These are phyloP conservation scores for Drosophila demipolita DNA, from an alignment of 2,888 invertebrate genomes.

Conservation along the genomic window DNA sequence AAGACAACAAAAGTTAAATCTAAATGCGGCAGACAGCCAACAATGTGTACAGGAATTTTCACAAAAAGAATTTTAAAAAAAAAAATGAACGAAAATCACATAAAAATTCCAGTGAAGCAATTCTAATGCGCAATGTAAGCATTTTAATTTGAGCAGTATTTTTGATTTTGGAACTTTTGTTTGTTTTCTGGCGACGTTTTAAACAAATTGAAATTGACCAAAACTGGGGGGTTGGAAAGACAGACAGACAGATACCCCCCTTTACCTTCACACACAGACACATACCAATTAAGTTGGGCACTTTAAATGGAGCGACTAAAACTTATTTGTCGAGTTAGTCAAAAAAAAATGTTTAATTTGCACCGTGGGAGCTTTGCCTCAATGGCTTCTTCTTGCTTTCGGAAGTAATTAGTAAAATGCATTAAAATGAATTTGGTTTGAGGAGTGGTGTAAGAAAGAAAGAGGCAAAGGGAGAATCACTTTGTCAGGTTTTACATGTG, in stretches of 20 bases:
- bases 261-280: conserved; percentile 5
- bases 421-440: conserved; percentile 70
- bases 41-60: conserved; percentile 45
- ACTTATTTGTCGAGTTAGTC: conserved; percentile 65
- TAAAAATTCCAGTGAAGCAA: conserved; percentile 60
- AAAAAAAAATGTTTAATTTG: conserved; percentile 65
- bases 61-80: not conserved
- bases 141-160: conserved; percentile 75
- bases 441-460: not conserved
- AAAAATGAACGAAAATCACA: conserved; percentile 20
- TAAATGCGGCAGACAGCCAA: conserved; percentile 47
- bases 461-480: not conserved
- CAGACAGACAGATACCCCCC: conserved; percentile 24
- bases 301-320: conserved; percentile 63
- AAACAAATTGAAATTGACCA: conserved; percentile 66
- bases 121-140: conserved; percentile 55
- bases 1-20: conserved; percentile 41
- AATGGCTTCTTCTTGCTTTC: conserved; percentile 43
- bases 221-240: conserved; percentile 48
- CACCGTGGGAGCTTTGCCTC: conserved; percentile 39
- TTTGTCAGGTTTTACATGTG: conserved; percentile 6
- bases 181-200: conserved; percentile 22
- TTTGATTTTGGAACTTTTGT: conserved; percentile 69
- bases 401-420: conserved; percentile 73
- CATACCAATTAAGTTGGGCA: conserved; percentile 62